Evolutionary conservation across 2,888 invertebrate species (phyloP), one percentile per base, ranked within the genome.

Genomic region (Hydrotaea cyrtoneurina): DNA sequence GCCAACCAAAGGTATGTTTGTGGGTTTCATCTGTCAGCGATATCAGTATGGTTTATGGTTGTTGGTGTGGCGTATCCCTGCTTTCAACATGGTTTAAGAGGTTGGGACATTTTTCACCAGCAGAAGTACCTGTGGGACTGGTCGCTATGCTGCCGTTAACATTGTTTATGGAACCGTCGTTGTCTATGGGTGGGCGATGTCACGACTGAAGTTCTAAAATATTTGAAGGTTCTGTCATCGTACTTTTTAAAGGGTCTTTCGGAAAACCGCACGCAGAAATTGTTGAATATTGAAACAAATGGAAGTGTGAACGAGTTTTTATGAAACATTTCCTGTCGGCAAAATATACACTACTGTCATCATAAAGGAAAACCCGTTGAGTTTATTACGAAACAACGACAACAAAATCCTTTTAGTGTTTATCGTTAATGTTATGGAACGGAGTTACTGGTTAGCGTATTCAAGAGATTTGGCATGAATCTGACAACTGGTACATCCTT

Each of bases 11-110:
- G 53, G 66, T 64, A 78, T 26, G 75, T 75, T 66, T 81, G 78
- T 50, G 81, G 84, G 75, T 78, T 81, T 78, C 84, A 84, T 81
- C 78, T 84, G 84, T 84, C 84, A 81, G 72, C 72, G 84, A 72
- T 81, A 73, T 84, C 81, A 78, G 72, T 72, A 84, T 78, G 73
- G 78, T 84, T 80, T 83, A 80, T 80, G 77, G 69, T 36, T 31
- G 36, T 31, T 31, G 26, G 2, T 36, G 64, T 36, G 64, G 17
- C 36, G 19, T 64, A 31, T 64, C 36, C 78, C 71, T 84, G 75
- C 75, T 78, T 76, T 71, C 31, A 75, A 64, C 74, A 43, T 21
- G 11, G 55, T 62, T 57, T 73, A 36, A 57, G 72, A 19, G 74
- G 26, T n/a, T 19, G 39, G 17, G 31, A 26, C 3, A 7, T 31